phyloP scores from a whole-genome alignment of 2,888 invertebrate genomes.

The Synanthedon tipuliformis region DNA sequence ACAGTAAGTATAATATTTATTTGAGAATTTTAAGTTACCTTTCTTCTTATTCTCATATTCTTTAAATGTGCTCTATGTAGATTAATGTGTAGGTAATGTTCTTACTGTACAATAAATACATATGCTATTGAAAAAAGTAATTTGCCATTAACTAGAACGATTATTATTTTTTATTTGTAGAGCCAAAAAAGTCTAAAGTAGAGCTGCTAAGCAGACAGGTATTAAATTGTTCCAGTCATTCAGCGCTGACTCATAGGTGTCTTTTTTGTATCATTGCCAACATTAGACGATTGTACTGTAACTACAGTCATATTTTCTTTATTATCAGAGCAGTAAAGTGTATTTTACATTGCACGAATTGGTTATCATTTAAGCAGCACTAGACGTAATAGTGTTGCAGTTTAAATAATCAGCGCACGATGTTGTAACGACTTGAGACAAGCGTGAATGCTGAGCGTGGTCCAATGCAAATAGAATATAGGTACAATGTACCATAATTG shows the following conservation, averaged over 20 bases:
- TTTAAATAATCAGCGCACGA: conserved; percentile 45
- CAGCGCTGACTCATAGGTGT: conserved; percentile 44
- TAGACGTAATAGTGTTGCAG: conserved; percentile 42
- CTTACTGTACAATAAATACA: too few relatives aligned
- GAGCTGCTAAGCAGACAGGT: background rate
- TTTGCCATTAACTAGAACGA: too few relatives aligned
- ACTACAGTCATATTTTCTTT: background rate
- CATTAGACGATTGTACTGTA: background rate
- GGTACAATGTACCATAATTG: conserved; percentile 19
- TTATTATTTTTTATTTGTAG: background rate
- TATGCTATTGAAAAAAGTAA: too few relatives aligned
- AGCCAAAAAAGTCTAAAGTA: background rate
- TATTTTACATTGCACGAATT: conserved; percentile 6
- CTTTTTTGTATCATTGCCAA: conserved; percentile 39
- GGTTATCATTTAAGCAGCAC: background rate
- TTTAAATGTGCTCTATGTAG: too few relatives aligned
- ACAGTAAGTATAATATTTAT: too few relatives aligned
- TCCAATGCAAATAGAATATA: conserved; percentile 44
- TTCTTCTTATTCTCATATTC: too few relatives aligned
- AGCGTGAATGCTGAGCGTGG: conserved; percentile 11
- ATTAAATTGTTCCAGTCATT: conserved; percentile 16
- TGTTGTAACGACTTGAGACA: conserved; percentile 34
- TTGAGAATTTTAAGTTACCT: too few relatives aligned
- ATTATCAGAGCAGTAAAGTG: background rate
- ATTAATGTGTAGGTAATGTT: too few relatives aligned